phyloP scores from a whole-genome alignment of 1,140 invertebrate species.

The Mercenaria mercenaria region DNA sequence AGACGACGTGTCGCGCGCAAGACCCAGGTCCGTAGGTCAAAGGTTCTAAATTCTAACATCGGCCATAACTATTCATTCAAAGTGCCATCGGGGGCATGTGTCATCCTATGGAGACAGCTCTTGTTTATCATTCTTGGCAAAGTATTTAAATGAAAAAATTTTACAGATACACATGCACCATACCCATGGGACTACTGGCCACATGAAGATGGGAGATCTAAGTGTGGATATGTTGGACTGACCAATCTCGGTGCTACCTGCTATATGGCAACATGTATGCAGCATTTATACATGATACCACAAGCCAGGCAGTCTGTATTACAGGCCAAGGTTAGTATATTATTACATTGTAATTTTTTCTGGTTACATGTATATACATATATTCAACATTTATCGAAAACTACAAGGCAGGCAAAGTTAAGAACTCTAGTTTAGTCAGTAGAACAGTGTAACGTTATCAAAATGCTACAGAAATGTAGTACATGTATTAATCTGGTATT shows the following conservation, averaged over 20 bases:
- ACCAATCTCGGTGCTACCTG: slow-evolving; percentile 98
- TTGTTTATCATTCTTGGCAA: no score
- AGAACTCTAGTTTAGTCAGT: slow-evolving; percentile 37
- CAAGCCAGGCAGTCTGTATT: slow-evolving; percentile 94
- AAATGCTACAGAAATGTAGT: no score
- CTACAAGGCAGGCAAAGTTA: slow-evolving; percentile 91
- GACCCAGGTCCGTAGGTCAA: no score
- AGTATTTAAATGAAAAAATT: no score
- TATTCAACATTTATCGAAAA: slow-evolving; percentile 99
- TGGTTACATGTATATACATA: slow-evolving; percentile 98
- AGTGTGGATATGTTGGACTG: slow-evolving; percentile 97
- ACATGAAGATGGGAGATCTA: slow-evolving; percentile 96
- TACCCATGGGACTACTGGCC: slow-evolving; percentile 99
- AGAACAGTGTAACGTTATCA: no score
- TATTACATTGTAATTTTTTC: slow-evolving; percentile 89
- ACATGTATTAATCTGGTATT: no score
- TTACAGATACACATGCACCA: slow-evolving; percentile 91
- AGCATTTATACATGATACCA: slow-evolving; percentile 98
- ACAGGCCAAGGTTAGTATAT: slow-evolving; percentile 86
- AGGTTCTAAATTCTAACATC: no score
- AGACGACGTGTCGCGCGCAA: no score
- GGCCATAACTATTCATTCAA: no score
- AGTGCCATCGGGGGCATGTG: no score
- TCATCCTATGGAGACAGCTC: no score
- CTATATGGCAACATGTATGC: slow-evolving; percentile 99